phyloP scores from a whole-genome alignment of 2,888 invertebrate genomes.

The Osedax frankpressi region DNA sequence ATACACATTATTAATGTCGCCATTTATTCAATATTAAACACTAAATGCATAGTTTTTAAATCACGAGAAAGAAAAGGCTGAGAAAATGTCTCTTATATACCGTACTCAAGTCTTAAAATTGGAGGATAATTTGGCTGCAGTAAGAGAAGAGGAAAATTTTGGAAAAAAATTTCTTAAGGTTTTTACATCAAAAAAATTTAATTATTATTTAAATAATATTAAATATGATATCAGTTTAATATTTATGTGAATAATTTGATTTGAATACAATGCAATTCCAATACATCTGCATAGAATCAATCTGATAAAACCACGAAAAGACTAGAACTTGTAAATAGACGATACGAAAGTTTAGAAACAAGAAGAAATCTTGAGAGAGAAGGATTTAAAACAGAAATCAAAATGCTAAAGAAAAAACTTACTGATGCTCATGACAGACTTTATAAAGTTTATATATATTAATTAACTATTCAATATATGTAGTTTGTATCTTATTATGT shows the following conservation, averaged over 20 bases:
- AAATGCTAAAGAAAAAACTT: constrained; percentile 40
- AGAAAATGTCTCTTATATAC: constrained; percentile 45
- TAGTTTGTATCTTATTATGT: no score
- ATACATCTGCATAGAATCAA: no score
- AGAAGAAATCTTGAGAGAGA: constrained; percentile 47
- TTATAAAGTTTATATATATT: constrained; percentile 42
- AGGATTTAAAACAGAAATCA: constrained; percentile 48
- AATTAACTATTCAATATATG: no score
- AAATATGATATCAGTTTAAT: no score
- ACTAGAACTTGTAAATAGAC: constrained; percentile 42
- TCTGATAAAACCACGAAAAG: constrained; percentile 44
- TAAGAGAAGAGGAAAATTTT: constrained; percentile 45
- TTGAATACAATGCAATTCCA: no score
- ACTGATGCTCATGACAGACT: constrained; percentile 45
- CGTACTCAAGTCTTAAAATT: constrained; percentile 45
- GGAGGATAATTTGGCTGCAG: constrained; percentile 41
- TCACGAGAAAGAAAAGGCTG: constrained; percentile 34
- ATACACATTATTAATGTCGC: background rate
- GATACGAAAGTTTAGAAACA: constrained; percentile 45
- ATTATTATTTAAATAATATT: no score
- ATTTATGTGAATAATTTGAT: no score
- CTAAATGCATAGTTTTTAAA: background rate
- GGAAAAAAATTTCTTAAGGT: constrained; percentile 45
- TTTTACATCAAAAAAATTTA: no score
- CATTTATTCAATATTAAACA: background rate